phyloP scores from a whole-genome alignment of 2,888 invertebrate species.

The Rhagium mordax region DNA sequence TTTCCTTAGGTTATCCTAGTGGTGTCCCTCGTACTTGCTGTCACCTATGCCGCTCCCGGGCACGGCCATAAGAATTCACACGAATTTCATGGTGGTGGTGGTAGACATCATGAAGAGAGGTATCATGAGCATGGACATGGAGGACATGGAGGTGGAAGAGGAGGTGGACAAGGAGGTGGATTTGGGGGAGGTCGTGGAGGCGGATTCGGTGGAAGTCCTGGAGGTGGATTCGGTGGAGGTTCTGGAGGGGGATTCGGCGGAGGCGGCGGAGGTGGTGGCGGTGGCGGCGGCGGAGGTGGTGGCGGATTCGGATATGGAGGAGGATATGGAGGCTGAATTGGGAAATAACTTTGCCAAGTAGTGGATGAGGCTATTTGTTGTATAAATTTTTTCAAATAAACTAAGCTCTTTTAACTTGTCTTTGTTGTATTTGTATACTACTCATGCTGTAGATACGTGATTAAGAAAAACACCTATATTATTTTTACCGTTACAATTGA shows the following conservation, averaged over 20 bases:
- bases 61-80: too few relatives aligned
- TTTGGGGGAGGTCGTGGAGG: constrained; percentile 32
- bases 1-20: too few relatives aligned
- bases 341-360: background rate
- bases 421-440: too few relatives aligned
- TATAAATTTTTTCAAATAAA: too few relatives aligned
- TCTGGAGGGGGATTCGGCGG: background rate
- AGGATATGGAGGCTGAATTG: background rate
- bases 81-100: too few relatives aligned
- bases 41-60: too few relatives aligned
- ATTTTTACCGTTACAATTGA: too few relatives aligned
- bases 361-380: too few relatives aligned
- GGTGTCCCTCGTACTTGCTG: too few relatives aligned
- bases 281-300: background rate
- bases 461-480: too few relatives aligned
- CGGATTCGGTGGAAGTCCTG: constrained; percentile 14
- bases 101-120: background rate
- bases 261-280: constrained; percentile 1
- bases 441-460: too few relatives aligned
- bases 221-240: constrained; percentile 21
- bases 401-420: too few relatives aligned
- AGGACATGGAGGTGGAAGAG: constrained; percentile 30
- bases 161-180: constrained; percentile 19
- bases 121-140: background rate
- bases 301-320: background rate